These are phyloP conservation scores for Cliona cf. orientalis DNA, from an alignment of 37 sponge, comb jelly and placozoan genomes.

Conservation along the genomic window DNA sequence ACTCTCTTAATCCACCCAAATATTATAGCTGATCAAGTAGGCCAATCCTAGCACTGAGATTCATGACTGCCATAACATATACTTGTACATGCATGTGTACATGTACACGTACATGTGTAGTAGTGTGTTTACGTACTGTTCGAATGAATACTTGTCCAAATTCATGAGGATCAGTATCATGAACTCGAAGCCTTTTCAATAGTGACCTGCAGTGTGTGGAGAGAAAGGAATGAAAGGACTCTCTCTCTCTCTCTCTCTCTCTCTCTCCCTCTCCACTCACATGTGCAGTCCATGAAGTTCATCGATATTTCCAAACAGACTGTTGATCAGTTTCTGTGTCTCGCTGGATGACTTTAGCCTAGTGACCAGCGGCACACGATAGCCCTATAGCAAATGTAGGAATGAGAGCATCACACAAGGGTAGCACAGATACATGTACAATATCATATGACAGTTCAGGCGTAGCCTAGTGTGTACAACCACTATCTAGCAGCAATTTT, in stretches of 20 bases:
- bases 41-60: neutral
- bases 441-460: no score
- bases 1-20: no score
- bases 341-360: slow-evolving; percentile 14
- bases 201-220: slow-evolving; percentile 26
- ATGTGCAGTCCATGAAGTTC: slow-evolving; percentile 26
- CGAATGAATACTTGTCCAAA: slow-evolving; percentile 48
- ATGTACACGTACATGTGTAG: no score
- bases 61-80: neutral
- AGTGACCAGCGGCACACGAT: slow-evolving; percentile 16
- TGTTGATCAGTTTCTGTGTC: slow-evolving; percentile 16
- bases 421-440: no score
- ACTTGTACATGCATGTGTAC: no score
- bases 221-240: no score
- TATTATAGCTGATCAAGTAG: neutral
- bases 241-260: neutral
- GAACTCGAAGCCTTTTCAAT: neutral
- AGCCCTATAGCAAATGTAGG: slow-evolving; percentile 28
- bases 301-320: slow-evolving; percentile 34
- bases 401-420: no score
- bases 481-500: no score
- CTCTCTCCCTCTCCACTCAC: slow-evolving; percentile 2
- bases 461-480: no score
- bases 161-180: slow-evolving; percentile 22
- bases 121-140: slow-evolving; percentile 16